phyloP scores from a whole-genome alignment of 2,113 vertebrate species.

The Pyrgilauda ruficollis region DNA sequence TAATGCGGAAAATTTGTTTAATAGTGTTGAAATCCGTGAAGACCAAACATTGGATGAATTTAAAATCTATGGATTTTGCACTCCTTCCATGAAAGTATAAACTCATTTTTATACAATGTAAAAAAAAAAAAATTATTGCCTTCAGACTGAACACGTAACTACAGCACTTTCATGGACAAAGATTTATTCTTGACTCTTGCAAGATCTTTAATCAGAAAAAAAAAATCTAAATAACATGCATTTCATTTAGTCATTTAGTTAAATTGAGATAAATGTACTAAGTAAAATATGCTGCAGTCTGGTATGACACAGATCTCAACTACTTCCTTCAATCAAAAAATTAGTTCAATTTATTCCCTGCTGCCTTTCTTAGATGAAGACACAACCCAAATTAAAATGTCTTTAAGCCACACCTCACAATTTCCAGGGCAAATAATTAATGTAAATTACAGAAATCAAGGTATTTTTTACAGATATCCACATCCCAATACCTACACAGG shows the following conservation, averaged over 20 bases:
- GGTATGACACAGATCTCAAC: neutral
- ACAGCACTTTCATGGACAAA: neutral
- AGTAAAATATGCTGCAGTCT: neutral
- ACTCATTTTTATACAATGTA: neutral
- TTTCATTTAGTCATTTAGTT: neutral
- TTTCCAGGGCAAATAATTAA: neutral
- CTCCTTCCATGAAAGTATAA: neutral
- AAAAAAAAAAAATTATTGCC: neutral
- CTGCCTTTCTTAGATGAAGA: neutral
- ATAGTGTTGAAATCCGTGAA: neutral
- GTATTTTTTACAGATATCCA: accelerated
- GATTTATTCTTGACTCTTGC: neutral
- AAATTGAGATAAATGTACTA: neutral
- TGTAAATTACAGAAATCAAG: neutral
- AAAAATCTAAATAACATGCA: neutral
- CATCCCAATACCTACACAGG: neutral
- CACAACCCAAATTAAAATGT: neutral
- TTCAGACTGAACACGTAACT: neutral
- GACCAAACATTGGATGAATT: neutral
- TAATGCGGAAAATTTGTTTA: neutral
- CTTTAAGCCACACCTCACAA: neutral
- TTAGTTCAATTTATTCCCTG: neutral
- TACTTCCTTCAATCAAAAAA: neutral
- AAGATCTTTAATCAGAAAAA: neutral
- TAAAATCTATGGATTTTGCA: neutral